Conservation (phyloP, 2,113 vertebrate genomes). For the Campylomormyrus tamandua region DNA sequence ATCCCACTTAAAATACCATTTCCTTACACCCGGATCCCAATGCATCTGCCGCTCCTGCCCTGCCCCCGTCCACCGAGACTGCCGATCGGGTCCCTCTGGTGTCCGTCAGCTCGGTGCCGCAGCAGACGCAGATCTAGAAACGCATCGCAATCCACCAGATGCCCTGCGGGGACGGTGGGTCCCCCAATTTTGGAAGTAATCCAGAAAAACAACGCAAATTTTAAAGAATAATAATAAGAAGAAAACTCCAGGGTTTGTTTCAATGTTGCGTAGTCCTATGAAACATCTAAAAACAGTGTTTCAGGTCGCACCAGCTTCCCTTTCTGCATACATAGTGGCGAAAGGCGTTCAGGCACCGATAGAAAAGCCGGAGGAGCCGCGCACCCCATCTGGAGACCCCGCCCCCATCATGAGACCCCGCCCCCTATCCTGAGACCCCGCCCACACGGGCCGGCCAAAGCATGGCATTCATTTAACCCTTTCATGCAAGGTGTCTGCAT, state of each 20-base stretch:
- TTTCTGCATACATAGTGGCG: not conserved
- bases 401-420: too few relatives aligned
- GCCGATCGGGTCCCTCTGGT: not conserved
- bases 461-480: not conserved
- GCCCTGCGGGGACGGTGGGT: not conserved
- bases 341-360: not conserved
- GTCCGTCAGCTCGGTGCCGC: not conserved
- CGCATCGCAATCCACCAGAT: not conserved
- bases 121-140: not conserved
- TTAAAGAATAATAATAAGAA: not conserved
- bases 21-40: not conserved
- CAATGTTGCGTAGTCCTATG: not conserved
- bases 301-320: not conserved
- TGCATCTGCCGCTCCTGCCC: not conserved
- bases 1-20: not conserved
- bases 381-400: not conserved
- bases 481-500: not conserved
- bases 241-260: not conserved
- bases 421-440: not conserved
- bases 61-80: not conserved
- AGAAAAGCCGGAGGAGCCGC: slow-evolving; percentile 4
- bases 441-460: not conserved
- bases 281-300: not conserved
- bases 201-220: not conserved
- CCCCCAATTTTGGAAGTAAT: not conserved